Percentiles rank a stretch among this genome's conserved stretches.
phyloP scores from a whole-genome alignment of 2,888 invertebrate species.

The Drosophila gaucha region DNA sequence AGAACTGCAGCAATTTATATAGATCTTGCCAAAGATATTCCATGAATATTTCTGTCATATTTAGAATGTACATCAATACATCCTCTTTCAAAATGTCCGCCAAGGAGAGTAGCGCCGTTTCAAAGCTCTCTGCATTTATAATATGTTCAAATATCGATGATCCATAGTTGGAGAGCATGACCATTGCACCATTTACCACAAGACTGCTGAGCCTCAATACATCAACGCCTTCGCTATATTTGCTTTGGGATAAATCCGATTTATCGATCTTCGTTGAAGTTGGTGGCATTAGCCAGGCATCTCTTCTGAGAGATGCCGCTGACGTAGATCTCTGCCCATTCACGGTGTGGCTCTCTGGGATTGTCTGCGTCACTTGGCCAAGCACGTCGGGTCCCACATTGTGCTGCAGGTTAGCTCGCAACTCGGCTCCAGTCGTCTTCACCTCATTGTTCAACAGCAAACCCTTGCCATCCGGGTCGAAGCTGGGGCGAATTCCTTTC shows the following conservation, averaged over 20 bases:
- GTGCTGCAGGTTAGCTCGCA: constrained; percentile 80
- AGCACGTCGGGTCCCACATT: constrained; percentile 73
- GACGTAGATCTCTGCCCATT: not conserved
- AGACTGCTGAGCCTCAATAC: constrained; percentile 36
- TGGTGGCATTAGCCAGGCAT: constrained; percentile 17
- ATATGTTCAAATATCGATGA: constrained; percentile 43
- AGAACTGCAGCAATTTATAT: constrained; percentile 35
- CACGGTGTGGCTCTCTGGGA: constrained; percentile 52
- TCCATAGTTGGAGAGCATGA: constrained; percentile 40
- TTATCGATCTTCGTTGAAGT: constrained; percentile 4
- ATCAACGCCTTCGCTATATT: constrained; percentile 33
- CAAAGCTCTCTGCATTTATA: constrained; percentile 54
- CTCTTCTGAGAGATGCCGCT: not conserved
- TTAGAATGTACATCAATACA: constrained; percentile 44
- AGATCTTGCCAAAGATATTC: constrained; percentile 32
- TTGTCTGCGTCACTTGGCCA: constrained; percentile 63
- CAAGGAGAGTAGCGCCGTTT: constrained; percentile 51
- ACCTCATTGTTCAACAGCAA: constrained; percentile 80
- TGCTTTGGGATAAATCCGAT: constrained; percentile 8
- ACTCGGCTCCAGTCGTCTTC: constrained; percentile 53
- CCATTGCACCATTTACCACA: constrained; percentile 19
- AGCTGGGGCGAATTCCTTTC: constrained; percentile 70
- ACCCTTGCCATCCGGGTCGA: constrained; percentile 66
- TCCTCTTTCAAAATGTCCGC: constrained; percentile 23
- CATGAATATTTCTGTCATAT: constrained; percentile 58